These are phyloP conservation scores for Papilio polyxenes DNA, from an alignment of 1,140 invertebrate species.

Conservation along the genomic window DNA sequence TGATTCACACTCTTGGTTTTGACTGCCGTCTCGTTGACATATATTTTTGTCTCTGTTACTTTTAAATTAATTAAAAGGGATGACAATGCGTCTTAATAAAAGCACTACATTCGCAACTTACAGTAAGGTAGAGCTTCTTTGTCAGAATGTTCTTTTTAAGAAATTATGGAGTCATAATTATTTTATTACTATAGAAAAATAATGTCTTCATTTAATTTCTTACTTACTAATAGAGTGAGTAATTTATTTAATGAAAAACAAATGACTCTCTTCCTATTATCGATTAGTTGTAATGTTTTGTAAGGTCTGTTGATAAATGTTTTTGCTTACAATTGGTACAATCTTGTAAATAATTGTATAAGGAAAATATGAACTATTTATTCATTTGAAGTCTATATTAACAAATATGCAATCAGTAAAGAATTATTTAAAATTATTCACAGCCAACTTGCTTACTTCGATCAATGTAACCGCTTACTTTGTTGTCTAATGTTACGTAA, in stretches of 20 bases:
- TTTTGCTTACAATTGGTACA: neutral
- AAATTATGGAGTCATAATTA: neutral
- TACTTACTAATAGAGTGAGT: neutral
- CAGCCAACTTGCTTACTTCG: neutral
- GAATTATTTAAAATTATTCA: neutral
- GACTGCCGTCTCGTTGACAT: too few relatives aligned
- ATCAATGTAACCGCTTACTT: neutral
- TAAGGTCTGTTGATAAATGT: neutral
- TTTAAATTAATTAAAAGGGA: too few relatives aligned
- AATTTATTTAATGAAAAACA: slow-evolving; percentile 20
- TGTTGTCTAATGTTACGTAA: slow-evolving; percentile 18
- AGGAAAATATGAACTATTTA: neutral
- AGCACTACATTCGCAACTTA: too few relatives aligned
- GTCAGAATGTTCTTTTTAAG: neutral
- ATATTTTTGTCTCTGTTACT: too few relatives aligned
- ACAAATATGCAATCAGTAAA: neutral
- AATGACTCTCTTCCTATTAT: slow-evolving; percentile 6
- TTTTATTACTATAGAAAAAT: neutral
- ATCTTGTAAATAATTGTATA: neutral
- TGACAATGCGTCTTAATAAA: too few relatives aligned
- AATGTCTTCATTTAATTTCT: neutral
- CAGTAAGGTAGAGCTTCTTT: neutral
- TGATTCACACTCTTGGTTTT: too few relatives aligned
- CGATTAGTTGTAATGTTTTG: neutral
- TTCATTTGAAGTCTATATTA: neutral